A percentile compares a stretch with the other conserved stretches of the same genome.
These are phyloP conservation scores for Calidris pugnax DNA, from an alignment of 2,113 vertebrate genomes.

Conservation along the genomic window DNA sequence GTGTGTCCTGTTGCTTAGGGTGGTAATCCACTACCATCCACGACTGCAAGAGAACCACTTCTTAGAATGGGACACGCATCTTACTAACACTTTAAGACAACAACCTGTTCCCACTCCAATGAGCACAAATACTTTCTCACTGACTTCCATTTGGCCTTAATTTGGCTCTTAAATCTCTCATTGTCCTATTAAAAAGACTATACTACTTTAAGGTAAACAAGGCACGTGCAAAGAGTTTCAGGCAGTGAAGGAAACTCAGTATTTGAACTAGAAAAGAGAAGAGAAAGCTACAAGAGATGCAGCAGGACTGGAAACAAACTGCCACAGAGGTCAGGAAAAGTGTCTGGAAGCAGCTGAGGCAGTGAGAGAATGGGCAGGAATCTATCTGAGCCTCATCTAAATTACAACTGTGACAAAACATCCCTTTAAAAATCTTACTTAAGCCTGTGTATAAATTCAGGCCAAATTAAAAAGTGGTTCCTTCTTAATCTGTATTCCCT, in stretches of 20 bases:
- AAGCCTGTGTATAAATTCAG: neutral
- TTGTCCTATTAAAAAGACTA: neutral
- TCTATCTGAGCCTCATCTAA: neutral
- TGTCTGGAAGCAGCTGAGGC: neutral
- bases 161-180: neutral
- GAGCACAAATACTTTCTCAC: neutral
- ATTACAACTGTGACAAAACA: neutral
- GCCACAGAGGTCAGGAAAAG: neutral
- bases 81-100: neutral
- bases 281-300: neutral
- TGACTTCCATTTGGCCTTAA: neutral
- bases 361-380: neutral
- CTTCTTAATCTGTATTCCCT: neutral
- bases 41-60: neutral
- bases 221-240: neutral
- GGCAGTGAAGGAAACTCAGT: neutral
- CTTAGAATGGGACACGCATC: neutral
- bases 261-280: neutral
- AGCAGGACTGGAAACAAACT: neutral
- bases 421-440: neutral
- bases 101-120: neutral
- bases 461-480: neutral
- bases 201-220: neutral
- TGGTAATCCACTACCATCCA: neutral
- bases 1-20: neutral